Percentiles rank a stretch among this genome's conserved stretches.
Conservation (phyloP, 37 sponge, comb jelly and placozoan species). For the Geodia barretti region DNA sequence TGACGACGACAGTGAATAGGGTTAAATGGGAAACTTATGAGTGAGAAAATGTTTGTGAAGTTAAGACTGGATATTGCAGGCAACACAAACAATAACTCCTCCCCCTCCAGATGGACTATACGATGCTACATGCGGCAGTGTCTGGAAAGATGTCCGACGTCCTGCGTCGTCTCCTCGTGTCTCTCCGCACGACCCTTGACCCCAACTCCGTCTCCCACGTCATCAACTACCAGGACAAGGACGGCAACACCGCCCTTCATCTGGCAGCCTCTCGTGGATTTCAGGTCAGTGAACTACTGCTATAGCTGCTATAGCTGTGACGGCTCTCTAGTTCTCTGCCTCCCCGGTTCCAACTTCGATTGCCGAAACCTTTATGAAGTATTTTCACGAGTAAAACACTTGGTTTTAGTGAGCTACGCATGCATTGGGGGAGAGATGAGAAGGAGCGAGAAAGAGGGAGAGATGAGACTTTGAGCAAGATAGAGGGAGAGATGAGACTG, state of each 20-base stretch:
- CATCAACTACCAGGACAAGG: conserved; percentile 48
- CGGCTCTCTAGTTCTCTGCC: conserved; percentile 3
- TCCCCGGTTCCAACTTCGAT: conserved; percentile 2
- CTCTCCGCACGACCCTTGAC: conserved; percentile 21
- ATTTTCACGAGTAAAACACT: neutral
- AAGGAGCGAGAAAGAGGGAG: too few species aligned
- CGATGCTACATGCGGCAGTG: conserved; percentile 57
- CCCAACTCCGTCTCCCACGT: conserved; percentile 9
- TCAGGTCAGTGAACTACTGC: neutral
- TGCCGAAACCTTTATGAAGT: neutral
- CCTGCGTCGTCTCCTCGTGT: conserved; percentile 23
- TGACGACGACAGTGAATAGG: too few species aligned
- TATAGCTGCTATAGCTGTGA: neutral
- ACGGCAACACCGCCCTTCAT: conserved; percentile 41
- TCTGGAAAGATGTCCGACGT: conserved; percentile 4
- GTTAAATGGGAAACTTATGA: too few species aligned
- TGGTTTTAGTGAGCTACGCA: too few species aligned
- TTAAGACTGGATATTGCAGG: neutral
- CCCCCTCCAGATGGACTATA: conserved; percentile 25
- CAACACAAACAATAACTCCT: neutral
- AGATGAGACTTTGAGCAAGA: too few species aligned
- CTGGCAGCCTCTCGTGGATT: conserved; percentile 7
- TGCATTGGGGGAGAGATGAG: too few species aligned
- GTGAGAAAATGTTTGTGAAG: too few species aligned
- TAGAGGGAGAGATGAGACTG: too few species aligned